These are phyloP conservation scores for Hyposoter dolosus DNA, from an alignment of 2,888 invertebrate species.

Conservation along the genomic window DNA sequence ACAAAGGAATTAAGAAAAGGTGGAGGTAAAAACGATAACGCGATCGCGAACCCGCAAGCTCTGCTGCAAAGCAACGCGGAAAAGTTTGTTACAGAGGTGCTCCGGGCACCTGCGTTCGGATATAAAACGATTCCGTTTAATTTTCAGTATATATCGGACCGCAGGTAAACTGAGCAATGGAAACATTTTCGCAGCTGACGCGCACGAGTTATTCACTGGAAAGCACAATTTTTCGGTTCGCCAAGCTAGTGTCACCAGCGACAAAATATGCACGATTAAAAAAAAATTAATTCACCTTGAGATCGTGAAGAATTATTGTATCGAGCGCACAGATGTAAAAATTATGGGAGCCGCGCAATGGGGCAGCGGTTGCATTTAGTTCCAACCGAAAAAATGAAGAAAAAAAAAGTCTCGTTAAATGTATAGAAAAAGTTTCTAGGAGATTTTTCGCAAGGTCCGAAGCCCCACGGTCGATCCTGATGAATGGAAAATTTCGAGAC, in stretches of 20 bases:
- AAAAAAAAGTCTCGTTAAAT: not conserved
- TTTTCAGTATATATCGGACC: constrained; percentile 35
- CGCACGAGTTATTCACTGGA: constrained; percentile 22
- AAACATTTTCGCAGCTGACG: constrained; percentile 49
- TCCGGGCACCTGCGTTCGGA: constrained; percentile 47
- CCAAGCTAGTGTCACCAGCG: not conserved
- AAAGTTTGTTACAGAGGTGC: constrained; percentile 36
- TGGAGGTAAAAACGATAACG: not conserved
- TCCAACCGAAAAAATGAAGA: not conserved
- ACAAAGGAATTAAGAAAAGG: constrained; percentile 17
- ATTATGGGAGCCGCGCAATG: not conserved
- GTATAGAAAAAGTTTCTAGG: not conserved
- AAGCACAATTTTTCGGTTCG: constrained; percentile 17
- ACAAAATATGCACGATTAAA: not conserved
- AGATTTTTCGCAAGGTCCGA: not conserved
- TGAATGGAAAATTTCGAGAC: not conserved
- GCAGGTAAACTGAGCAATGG: constrained; percentile 11
- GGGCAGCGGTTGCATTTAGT: not conserved
- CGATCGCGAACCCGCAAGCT: not conserved
- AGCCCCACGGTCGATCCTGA: not conserved
- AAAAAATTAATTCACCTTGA: not conserved
- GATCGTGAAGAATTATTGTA: not conserved
- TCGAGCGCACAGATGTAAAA: not conserved
- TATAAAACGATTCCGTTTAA: constrained; percentile 34
- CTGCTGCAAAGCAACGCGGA: constrained; percentile 11